Evolutionary conservation across 2,797 vertebrate species (phyloP), one percentile per base, ranked within the genome.

Genomic region (Enteromius fasciolatus): DNA sequence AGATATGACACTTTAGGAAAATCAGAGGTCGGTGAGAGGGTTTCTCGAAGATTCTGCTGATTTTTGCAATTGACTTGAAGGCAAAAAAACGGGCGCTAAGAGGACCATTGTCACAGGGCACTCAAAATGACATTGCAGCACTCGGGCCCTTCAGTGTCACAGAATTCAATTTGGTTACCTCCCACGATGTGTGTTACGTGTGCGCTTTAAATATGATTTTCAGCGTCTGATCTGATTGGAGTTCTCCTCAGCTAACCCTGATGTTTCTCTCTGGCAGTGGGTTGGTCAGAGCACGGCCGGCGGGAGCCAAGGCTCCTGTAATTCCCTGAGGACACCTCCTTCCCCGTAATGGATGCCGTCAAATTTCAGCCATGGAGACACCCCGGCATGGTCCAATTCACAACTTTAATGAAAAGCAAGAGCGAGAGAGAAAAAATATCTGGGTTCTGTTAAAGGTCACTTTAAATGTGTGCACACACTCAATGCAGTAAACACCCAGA

Each of bases 231-330:
- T 76, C 41, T 59, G 12, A 20, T 80, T 52, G 48, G 39, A 10
- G 33, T 57, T 70, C 41, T 39, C 63, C 80, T 82, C 33, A 48
- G 20, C 31, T 81, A 76, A 85, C 75, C 54, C 14, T 63, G 11
- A 10, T 48, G 25, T 61, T 70, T 54, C n/a, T 78, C 57, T 85
- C 14, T 61, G 67, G n/a, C 84, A 92, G 91, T 94, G 94, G 93
- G 90, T 92, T 78, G 91, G 91, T 86, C 93, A 91, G 87, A 85
- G 86, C 88, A 81, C 92, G 50, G 79, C 92, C 2, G 90, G 83
- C 5, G 93, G 91, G 85, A 95, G 92, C 84, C 94, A 95, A 88
- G 93, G 93, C 84, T 94, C 93, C 85, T 95, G 92, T 86, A 93
- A 90, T 82, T 95, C 93, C 88, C 92, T 94, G 83, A 95, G 95